Percentiles rank a stretch among this genome's conserved stretches.
phyloP scores from a whole-genome alignment of 2,113 vertebrate genomes.

The Alosa alosa region DNA sequence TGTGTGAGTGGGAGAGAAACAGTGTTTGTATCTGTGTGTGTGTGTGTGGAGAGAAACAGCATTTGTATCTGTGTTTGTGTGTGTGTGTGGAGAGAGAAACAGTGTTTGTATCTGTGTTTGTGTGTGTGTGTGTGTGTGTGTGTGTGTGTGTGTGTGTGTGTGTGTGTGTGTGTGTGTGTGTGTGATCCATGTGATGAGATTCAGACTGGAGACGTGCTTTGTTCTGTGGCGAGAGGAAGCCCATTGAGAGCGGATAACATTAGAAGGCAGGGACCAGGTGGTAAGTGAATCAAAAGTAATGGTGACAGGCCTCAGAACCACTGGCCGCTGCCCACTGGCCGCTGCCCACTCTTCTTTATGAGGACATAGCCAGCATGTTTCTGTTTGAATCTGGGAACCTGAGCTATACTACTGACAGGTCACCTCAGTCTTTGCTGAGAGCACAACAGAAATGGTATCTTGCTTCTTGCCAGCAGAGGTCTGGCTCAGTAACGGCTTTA shows the following conservation, averaged over 20 bases:
- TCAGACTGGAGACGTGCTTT: neutral
- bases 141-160: neutral
- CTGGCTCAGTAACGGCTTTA: neutral
- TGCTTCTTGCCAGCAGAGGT: neutral
- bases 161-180: too few relatives aligned
- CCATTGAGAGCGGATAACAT: neutral
- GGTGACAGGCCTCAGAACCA: neutral
- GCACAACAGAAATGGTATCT: neutral
- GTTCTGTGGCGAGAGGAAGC: neutral
- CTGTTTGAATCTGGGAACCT: neutral
- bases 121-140: neutral
- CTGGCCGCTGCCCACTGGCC: neutral
- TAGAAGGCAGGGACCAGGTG: neutral
- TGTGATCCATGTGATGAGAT: neutral
- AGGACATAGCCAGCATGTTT: neutral
- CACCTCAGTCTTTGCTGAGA: neutral
- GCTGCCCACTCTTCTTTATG: neutral
- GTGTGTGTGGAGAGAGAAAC: too few relatives aligned
- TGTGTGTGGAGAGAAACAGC: too few relatives aligned
- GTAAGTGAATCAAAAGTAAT: neutral
- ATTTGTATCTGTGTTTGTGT: too few relatives aligned
- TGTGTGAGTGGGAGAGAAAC: too few relatives aligned
- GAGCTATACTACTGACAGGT: neutral
- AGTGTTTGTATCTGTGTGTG: too few relatives aligned
- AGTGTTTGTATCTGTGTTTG: too few relatives aligned